These are phyloP conservation scores for Botia kubotai DNA, from an alignment of 2,797 vertebrate genomes.

Conservation along the genomic window DNA sequence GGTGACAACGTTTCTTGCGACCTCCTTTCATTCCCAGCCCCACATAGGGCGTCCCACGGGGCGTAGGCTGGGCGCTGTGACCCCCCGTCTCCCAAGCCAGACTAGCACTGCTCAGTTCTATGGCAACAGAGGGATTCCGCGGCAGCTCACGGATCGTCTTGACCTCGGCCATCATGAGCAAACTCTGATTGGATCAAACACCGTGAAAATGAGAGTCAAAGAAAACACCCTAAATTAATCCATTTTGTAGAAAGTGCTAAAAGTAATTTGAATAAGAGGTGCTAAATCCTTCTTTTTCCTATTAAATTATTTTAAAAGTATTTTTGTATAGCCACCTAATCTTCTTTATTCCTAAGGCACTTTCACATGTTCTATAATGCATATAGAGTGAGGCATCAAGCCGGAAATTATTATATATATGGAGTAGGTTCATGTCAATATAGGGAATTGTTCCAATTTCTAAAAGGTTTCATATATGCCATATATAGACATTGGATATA, in stretches of 20 bases:
- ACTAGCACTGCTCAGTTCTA: constrained; percentile 88
- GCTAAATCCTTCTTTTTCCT: neutral
- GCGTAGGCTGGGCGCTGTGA: constrained; percentile 88
- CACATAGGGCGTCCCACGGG: constrained; percentile 84
- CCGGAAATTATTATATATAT: too few relatives aligned
- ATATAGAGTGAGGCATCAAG: too few relatives aligned
- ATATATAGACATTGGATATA: too few relatives aligned
- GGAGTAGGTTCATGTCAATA: too few relatives aligned
- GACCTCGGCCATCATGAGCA: constrained; percentile 93
- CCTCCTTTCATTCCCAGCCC: constrained; percentile 76
- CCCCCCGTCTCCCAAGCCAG: constrained; percentile 90
- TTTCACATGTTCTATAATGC: neutral
- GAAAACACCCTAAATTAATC: neutral
- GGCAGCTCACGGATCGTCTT: constrained; percentile 85
- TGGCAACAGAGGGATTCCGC: constrained; percentile 81
- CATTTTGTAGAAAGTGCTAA: neutral
- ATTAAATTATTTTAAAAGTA: neutral
- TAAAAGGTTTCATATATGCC: too few relatives aligned
- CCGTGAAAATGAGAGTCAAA: constrained; percentile 47
- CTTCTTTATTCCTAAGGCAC: neutral
- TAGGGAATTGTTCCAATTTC: too few relatives aligned
- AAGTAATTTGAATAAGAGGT: neutral
- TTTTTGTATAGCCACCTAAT: neutral
- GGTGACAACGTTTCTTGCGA: constrained; percentile 70
- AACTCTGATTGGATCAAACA: constrained; percentile 80